Conservation (phyloP, 2,113 vertebrate genomes). For the Jaculus jaculus region DNA sequence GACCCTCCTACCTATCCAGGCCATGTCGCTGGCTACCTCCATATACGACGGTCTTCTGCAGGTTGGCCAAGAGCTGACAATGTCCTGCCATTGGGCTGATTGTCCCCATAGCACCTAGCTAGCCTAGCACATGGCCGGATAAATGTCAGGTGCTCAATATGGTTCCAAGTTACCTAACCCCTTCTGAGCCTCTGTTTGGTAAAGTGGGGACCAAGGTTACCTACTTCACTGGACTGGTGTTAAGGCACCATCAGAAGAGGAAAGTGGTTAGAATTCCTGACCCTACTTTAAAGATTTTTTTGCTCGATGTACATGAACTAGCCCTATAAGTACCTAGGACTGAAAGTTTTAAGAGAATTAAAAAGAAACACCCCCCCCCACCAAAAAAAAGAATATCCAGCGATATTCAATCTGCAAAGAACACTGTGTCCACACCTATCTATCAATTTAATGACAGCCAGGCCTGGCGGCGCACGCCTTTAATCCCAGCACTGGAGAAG, state of each 20-base stretch:
- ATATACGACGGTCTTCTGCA: neutral
- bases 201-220: neutral
- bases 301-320: neutral
- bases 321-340: neutral
- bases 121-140: neutral
- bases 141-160: neutral
- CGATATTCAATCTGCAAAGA: neutral
- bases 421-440: neutral
- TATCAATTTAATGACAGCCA: conserved; percentile 5
- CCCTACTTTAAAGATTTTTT: neutral
- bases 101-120: neutral
- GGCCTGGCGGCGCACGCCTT: too few species aligned
- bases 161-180: neutral
- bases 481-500: too few species aligned
- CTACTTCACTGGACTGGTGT: neutral
- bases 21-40: too few species aligned
- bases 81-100: neutral
- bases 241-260: neutral
- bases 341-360: neutral
- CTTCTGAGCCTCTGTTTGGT: neutral
- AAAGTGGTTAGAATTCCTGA: neutral
- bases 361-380: neutral
- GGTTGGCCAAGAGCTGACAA: neutral
- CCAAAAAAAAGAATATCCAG: neutral
- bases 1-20: neutral